These are phyloP conservation scores for Scomber japonicus DNA, from an alignment of 2,113 vertebrate genomes.

Conservation along the genomic window DNA sequence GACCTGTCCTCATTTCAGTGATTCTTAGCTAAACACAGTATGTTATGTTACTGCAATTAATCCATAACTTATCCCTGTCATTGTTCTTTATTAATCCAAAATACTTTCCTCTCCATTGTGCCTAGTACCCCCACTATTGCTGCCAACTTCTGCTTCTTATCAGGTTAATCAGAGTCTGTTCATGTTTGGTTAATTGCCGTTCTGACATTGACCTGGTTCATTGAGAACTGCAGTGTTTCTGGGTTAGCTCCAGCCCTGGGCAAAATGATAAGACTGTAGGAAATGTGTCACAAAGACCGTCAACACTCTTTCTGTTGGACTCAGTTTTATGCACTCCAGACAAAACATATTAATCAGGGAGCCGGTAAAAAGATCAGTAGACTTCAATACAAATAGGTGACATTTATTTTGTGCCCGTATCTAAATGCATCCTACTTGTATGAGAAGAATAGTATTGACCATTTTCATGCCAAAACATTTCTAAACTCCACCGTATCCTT, in stretches of 20 bases:
- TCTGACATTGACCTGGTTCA: constrained; percentile 48
- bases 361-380: too few relatives aligned
- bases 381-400: background rate
- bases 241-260: constrained; percentile 15
- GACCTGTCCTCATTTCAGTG: background rate
- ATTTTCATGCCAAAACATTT: too few relatives aligned
- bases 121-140: background rate
- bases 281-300: constrained; percentile 1
- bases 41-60: too few relatives aligned
- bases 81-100: too few relatives aligned
- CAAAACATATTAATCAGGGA: background rate
- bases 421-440: too few relatives aligned
- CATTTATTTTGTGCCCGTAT: too few relatives aligned
- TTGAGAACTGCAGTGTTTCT: constrained; percentile 17
- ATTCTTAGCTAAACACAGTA: background rate
- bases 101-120: too few relatives aligned
- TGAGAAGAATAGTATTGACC: too few relatives aligned
- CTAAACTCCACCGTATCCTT: too few relatives aligned
- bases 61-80: too few relatives aligned
- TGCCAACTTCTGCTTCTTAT: background rate
- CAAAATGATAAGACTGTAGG: background rate
- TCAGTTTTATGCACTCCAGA: background rate
- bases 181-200: constrained; percentile 12
- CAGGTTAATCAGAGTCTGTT: background rate
- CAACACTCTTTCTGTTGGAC: background rate